Base-by-base conservation (phyloP, 2,113 vertebrate genomes). In the Puntigrus tetrazona region DNA sequence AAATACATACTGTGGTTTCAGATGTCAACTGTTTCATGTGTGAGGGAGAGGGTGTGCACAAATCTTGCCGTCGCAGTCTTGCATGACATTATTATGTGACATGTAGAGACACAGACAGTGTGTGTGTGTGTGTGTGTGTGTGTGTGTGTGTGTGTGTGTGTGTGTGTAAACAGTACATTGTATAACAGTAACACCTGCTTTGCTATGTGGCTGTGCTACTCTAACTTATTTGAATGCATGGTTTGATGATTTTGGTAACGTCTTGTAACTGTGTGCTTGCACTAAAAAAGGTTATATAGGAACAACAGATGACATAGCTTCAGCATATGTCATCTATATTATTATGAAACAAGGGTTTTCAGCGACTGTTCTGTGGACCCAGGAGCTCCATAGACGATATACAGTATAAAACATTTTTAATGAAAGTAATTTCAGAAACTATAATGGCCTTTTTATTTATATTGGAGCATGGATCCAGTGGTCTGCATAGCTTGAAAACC, bases 61-160 rank as follows among this genome's bases (percentile, higher is more conserved):
- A 85, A 83, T 52, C 45, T 55, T 78, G 25, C 31, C 11, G 34
- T 45, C 43, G 22, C 55, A 61, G 7, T 84, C 11, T 78, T 77
- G 65, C 73, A 75, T 70, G 72, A 67, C 18, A 43, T 43, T 22
- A 65, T 47, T 67, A 10, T 50, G 14, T 61, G 83, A 47, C 38
- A 18, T 79, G 31, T 38, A 38, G 3, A 83, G 20, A 13, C 29
- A 72, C 36, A 20, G 14, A 31, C 1, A 18, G 8, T 75, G 45
- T 75, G 3, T 52, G 14, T 75, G 5, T 45, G 22, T 75, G 73
- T n/a, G n/a, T n/a, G n/a, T n/a, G n/a, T n/a, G n/a, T n/a, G 25
- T 75, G 25, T 50, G 14, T 50, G 8, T 75, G 45, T 75, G 3
- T 52, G 14, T 75, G 5, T 45, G 22, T 75, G 73, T n/a, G 25